These are phyloP conservation scores for Craniophora ligustri DNA, from an alignment of 2,888 invertebrate species.

Conservation along the genomic window DNA sequence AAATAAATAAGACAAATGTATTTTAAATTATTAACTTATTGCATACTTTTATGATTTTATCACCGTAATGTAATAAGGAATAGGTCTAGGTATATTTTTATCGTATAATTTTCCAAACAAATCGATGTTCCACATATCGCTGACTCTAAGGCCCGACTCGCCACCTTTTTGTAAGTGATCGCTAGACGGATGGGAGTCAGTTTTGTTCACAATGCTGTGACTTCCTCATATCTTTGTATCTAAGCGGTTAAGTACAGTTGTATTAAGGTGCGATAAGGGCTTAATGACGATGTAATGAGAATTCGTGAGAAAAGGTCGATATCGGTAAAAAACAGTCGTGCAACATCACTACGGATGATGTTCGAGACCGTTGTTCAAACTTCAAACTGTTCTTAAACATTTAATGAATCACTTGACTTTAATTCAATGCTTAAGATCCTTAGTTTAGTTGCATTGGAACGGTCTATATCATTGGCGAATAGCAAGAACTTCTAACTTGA, in stretches of 20 bases:
- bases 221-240: conserved; percentile 59
- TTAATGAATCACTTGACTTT: too few species aligned
- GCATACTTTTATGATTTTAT: too few species aligned
- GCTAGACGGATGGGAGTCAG: conserved; percentile 63
- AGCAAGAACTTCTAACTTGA: too few species aligned
- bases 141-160: conserved; percentile 31
- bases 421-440: too few species aligned
- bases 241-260: conserved; percentile 56
- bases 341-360: conserved; percentile 31
- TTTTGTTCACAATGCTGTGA: conserved; percentile 68
- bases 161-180: conserved; percentile 58
- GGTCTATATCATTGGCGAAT: too few species aligned
- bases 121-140: conserved; percentile 12
- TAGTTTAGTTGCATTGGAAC: too few species aligned
- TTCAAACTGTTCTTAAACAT: too few species aligned
- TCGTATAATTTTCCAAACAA: background rate
- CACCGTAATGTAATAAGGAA: too few species aligned
- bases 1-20: too few species aligned
- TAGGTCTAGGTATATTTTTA: too few species aligned
- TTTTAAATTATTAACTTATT: too few species aligned
- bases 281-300: conserved; percentile 55
- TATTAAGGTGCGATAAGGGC: conserved; percentile 59
- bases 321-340: conserved; percentile 47
- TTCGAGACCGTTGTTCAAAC: too few species aligned
- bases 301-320: conserved; percentile 49